These are phyloP conservation scores for Agonopterix alstromeriana DNA, from an alignment of 2,888 invertebrate genomes.

Conservation along the genomic window DNA sequence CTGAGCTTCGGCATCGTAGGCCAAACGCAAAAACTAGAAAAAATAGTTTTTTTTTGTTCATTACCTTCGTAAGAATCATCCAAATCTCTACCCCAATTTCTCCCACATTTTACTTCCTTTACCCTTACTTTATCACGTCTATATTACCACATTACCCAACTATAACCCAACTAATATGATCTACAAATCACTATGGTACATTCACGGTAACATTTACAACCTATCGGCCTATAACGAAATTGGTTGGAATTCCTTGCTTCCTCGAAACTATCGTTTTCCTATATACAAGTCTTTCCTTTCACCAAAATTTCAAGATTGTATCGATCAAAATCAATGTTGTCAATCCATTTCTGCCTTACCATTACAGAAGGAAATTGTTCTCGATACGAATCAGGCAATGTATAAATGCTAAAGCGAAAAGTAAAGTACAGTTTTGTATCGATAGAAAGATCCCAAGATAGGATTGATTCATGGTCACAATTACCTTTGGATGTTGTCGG, in stretches of 20 bases:
- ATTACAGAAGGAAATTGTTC: no score
- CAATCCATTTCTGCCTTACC: no score
- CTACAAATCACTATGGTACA: slow-evolving; percentile 16
- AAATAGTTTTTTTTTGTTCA: no score
- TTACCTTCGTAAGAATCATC: no score
- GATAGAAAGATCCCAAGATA: slow-evolving; percentile 49
- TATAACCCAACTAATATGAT: not conserved
- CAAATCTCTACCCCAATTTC: no score
- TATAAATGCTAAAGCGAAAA: slow-evolving; percentile 22
- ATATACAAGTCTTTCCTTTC: slow-evolving; percentile 11
- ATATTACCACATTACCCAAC: no score
- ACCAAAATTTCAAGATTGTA: not conserved
- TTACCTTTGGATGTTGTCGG: slow-evolving; percentile 63
- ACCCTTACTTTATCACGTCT: no score
- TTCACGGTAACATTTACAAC: slow-evolving; percentile 32
- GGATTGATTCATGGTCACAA: slow-evolving; percentile 72
- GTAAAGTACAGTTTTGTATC: slow-evolving; percentile 25
- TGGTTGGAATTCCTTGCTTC: slow-evolving; percentile 41
- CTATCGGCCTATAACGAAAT: slow-evolving; percentile 44
- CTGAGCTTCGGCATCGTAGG: no score
- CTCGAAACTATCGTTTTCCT: slow-evolving; percentile 45
- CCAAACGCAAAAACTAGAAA: no score
- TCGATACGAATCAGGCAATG: slow-evolving; percentile 21
- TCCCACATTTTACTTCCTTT: no score
- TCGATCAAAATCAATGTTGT: slow-evolving; percentile 7